A percentile compares a stretch with the other conserved stretches of the same genome.
Evolutionary conservation across 2,113 vertebrate genomes (phyloP).

Genomic region (Plecotus auritus): DNA sequence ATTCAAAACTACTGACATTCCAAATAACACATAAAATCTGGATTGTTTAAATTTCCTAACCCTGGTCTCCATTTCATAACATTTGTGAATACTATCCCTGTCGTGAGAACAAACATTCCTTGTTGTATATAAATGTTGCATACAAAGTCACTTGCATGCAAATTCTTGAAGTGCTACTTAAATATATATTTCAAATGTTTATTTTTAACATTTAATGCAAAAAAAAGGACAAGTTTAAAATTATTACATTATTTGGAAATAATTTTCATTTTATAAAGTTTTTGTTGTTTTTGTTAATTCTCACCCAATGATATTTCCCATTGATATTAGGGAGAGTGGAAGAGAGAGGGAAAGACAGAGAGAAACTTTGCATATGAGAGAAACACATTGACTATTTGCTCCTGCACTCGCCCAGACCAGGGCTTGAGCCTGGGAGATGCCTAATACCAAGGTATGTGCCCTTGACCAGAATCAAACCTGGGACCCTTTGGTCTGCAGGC

Average conservation of each 20-base stretch:
- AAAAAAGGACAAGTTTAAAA: neutral
- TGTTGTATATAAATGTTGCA: constrained; percentile 38
- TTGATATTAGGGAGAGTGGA: too few relatives aligned
- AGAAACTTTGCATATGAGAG: too few relatives aligned
- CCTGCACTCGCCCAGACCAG: too few relatives aligned
- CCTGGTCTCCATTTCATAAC: neutral
- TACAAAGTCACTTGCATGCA: constrained; percentile 54
- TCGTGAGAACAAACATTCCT: constrained; percentile 55
- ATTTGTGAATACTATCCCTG: constrained; percentile 41
- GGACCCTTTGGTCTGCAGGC: too few relatives aligned
- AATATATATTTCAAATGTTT: constrained; percentile 5
- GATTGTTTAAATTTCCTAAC: constrained; percentile 42
- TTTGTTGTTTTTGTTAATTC: too few relatives aligned
- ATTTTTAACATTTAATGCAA: neutral
- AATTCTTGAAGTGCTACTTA: neutral
- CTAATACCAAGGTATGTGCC: too few relatives aligned
- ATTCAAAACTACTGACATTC: constrained; percentile 49
- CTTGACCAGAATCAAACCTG: too few relatives aligned
- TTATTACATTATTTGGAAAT: neutral
- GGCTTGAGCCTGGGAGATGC: too few relatives aligned
- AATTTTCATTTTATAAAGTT: neutral
- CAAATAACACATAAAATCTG: constrained; percentile 32
- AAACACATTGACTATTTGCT: too few relatives aligned
- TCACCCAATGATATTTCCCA: too few relatives aligned
- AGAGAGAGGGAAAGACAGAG: too few relatives aligned